Conservation (phyloP, 2,797 vertebrate species). For the Enteromius viviparus region DNA sequence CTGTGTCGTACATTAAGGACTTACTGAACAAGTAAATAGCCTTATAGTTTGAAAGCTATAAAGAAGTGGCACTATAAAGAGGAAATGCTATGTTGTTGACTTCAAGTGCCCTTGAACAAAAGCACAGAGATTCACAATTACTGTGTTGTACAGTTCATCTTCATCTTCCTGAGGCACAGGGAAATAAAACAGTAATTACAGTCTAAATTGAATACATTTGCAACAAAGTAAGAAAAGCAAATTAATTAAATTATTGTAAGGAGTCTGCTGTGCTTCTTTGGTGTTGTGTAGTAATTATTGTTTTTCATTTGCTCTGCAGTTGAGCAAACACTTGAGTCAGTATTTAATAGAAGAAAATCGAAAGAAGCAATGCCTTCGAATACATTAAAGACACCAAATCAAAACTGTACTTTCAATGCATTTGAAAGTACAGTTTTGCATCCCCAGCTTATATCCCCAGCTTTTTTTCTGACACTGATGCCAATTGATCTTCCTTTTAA, state of each 20-base stretch:
- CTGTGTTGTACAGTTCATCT: constrained; percentile 2
- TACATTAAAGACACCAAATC: not conserved
- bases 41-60: constrained; percentile 16
- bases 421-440: not conserved
- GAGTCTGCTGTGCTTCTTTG: not conserved
- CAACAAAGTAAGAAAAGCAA: not conserved
- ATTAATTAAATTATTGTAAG: constrained; percentile 12
- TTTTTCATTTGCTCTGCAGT: not conserved
- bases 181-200: constrained; percentile 17
- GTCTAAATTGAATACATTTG: constrained; percentile 1
- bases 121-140: not conserved
- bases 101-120: constrained; percentile 13
- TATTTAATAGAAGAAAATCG: not conserved
- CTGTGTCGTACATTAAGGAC: not conserved
- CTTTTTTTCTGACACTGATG: not conserved
- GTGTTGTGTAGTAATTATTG: not conserved
- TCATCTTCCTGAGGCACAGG: not conserved
- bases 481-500: not conserved
- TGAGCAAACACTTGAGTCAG: not conserved
- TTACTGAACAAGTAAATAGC: constrained; percentile 16
- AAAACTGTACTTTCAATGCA: not conserved
- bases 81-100: not conserved
- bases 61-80: not conserved
- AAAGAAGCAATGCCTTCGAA: not conserved
- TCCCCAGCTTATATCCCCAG: not conserved